Evolutionary conservation across 1,140 invertebrate genomes (phyloP).

Genomic region (Sarcophaga bullata): DNA sequence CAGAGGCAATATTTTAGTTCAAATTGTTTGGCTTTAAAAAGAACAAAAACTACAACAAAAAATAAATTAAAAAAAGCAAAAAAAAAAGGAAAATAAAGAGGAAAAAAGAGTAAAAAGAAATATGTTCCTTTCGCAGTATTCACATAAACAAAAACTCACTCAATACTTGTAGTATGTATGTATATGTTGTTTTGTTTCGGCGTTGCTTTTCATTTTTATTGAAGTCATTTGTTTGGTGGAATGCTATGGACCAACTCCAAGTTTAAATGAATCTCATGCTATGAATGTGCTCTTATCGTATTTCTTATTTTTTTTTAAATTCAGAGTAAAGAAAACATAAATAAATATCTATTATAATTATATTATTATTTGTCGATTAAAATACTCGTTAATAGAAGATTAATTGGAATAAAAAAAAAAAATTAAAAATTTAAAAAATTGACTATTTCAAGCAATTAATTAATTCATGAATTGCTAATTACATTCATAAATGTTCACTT

Average conservation of each 20-base stretch:
- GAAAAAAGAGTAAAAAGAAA: not conserved
- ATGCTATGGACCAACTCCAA: conserved; percentile 21
- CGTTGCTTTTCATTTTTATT: not conserved
- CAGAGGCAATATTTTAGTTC: conserved; percentile 24
- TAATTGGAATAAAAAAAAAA: no score
- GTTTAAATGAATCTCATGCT: conserved; percentile 10
- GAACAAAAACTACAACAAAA: not conserved
- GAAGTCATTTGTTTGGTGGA: not conserved
- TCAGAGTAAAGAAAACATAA: no score
- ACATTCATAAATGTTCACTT: no score
- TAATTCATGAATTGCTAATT: no score
- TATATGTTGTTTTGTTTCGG: not conserved
- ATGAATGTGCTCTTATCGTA: not conserved
- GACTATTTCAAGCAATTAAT: no score
- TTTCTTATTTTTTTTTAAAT: not conserved
- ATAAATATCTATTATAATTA: no score
- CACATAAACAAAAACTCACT: not conserved
- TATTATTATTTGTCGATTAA: no score
- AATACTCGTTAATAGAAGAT: no score
- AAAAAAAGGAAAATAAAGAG: no score
- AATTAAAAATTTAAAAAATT: no score
- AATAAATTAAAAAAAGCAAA: no score
- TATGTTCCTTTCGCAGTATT: not conserved
- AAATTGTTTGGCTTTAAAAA: conserved; percentile 32
- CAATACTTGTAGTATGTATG: no score